Conservation (phyloP, 2,113 vertebrate genomes). For the Diglossa brunneiventris region DNA sequence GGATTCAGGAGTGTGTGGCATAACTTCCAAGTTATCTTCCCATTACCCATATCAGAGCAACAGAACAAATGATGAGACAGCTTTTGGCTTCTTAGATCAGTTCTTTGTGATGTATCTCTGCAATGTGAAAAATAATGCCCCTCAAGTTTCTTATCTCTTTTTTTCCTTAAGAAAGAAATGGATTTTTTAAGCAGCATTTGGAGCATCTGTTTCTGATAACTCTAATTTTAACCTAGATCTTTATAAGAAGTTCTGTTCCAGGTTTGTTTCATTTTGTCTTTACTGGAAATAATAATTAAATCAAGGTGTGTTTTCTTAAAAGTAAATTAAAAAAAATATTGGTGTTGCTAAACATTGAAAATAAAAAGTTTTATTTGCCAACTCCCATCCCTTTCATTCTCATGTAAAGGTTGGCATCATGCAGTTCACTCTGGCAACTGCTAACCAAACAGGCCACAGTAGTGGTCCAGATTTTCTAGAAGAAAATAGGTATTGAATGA, state of each 20-base stretch:
- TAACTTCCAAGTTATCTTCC: neutral
- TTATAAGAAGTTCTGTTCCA: neutral
- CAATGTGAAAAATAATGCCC: neutral
- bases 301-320: neutral
- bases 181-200: neutral
- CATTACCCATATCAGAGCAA: neutral
- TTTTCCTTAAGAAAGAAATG: neutral
- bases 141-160: neutral
- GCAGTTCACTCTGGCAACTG: neutral
- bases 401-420: neutral
- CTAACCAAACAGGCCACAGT: neutral
- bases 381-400: neutral
- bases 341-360: neutral
- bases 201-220: neutral
- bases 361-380: neutral
- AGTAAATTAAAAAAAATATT: neutral
- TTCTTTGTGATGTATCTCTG: neutral
- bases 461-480: neutral
- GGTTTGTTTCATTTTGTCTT: neutral
- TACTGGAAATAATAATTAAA: neutral
- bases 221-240: neutral
- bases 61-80: neutral
- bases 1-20: neutral
- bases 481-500: neutral
- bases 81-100: neutral